Evolutionary conservation across 2,888 invertebrate genomes (phyloP).

Genomic region (Cosmopolites sordidus): DNA sequence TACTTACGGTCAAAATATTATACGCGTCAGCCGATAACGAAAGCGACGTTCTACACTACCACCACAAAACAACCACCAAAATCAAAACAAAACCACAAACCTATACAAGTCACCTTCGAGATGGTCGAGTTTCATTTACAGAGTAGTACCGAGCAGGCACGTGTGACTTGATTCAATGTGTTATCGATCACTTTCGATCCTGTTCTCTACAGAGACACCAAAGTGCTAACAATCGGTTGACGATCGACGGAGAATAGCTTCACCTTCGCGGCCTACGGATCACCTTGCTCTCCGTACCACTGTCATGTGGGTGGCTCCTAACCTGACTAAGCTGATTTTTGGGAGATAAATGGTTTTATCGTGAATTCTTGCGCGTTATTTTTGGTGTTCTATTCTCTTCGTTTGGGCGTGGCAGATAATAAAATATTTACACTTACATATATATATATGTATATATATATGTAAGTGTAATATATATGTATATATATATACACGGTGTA

Average conservation of each 20-base stretch:
- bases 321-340: conserved; percentile 19
- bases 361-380: not conserved
- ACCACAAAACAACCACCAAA: too few species aligned
- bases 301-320: conserved; percentile 23
- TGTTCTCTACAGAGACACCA: conserved; percentile 24
- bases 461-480: too few species aligned
- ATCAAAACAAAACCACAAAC: too few species aligned
- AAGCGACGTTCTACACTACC: too few species aligned
- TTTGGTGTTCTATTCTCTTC: too few species aligned
- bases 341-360: conserved; percentile 6
- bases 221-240: conserved; percentile 25
- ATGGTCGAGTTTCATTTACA: not conserved
- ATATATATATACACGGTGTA: too few species aligned
- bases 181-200: conserved; percentile 26
- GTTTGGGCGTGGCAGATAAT: not conserved
- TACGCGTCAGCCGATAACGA: too few species aligned
- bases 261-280: conserved; percentile 28
- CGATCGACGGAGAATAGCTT: conserved; percentile 25
- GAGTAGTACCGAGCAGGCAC: conserved; percentile 12
- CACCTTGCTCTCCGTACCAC: conserved; percentile 26
- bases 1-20: too few species aligned
- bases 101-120: too few species aligned
- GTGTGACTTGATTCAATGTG: conserved; percentile 18
- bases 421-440: too few species aligned
- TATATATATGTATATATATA: too few species aligned